These are phyloP conservation scores for Parazoanthus atlanticus DNA, from an alignment of 92 coral and sea anemone species.

Conservation along the genomic window DNA sequence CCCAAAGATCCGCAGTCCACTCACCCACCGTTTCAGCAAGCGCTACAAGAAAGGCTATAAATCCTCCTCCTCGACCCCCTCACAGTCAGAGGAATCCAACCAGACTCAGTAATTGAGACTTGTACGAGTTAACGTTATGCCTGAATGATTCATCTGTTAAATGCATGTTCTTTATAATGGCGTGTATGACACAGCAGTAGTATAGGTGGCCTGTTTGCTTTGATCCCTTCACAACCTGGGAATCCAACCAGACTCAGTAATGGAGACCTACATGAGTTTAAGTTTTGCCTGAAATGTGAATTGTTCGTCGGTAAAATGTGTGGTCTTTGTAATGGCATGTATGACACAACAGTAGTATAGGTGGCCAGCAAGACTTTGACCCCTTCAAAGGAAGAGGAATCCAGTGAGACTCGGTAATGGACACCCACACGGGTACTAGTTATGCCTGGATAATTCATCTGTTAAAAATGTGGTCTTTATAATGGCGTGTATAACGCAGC, in stretches of 20 bases:
- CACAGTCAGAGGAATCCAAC: constrained; percentile 19
- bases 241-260: too few relatives aligned
- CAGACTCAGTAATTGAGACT: background rate
- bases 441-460: too few relatives aligned
- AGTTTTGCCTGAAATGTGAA: too few relatives aligned
- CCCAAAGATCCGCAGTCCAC: constrained; percentile 90
- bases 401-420: background rate
- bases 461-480: too few relatives aligned
- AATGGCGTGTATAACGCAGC: background rate
- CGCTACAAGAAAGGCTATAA: constrained; percentile 64
- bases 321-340: background rate
- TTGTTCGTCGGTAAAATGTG: too few relatives aligned
- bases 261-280: too few relatives aligned
- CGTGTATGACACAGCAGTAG: background rate
- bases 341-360: background rate
- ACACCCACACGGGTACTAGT: background rate
- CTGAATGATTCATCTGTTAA: background rate
- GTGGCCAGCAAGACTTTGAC: background rate
- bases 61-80: constrained; percentile 6
- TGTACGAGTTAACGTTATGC: background rate
- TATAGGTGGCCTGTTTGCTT: background rate
- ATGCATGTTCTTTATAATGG: background rate
- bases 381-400: too few relatives aligned
- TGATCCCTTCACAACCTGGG: too few relatives aligned
- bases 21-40: constrained; percentile 92